These are phyloP conservation scores for Eclectus roratus DNA, from an alignment of 2,113 vertebrate species.

Conservation along the genomic window DNA sequence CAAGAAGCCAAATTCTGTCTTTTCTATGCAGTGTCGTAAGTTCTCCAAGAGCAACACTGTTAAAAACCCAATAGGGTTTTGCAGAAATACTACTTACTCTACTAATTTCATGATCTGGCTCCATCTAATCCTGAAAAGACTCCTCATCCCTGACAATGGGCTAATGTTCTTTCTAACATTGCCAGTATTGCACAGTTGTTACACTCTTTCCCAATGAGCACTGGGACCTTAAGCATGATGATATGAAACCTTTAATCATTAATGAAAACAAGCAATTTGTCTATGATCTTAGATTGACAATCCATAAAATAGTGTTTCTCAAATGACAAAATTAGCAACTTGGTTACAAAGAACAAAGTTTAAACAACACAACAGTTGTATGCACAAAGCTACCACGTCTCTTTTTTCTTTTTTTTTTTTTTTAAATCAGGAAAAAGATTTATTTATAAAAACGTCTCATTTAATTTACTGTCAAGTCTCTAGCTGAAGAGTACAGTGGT, in stretches of 20 bases:
- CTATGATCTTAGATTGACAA: conserved; percentile 54
- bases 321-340: conserved; percentile 59
- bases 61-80: not conserved
- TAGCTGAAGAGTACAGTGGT: conserved; percentile 63
- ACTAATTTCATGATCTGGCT: not conserved
- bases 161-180: not conserved
- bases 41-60: not conserved
- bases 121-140: not conserved
- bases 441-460: conserved; percentile 71
- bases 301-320: conserved; percentile 65
- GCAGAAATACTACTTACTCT: not conserved
- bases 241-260: conserved; percentile 64
- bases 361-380: conserved; percentile 64
- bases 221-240: conserved; percentile 31
- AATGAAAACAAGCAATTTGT: conserved; percentile 62
- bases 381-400: conserved; percentile 62
- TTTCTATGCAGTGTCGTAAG: not conserved
- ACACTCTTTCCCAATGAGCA: conserved; percentile 48
- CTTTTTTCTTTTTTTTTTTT: not conserved
- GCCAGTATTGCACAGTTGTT: not conserved
- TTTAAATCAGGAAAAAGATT: conserved; percentile 62
- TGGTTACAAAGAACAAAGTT: conserved; percentile 65
- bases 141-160: not conserved
- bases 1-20: not conserved
- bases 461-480: conserved; percentile 61